phyloP scores from a whole-genome alignment of 2,113 vertebrate species.

The Pterocles orientalis region DNA sequence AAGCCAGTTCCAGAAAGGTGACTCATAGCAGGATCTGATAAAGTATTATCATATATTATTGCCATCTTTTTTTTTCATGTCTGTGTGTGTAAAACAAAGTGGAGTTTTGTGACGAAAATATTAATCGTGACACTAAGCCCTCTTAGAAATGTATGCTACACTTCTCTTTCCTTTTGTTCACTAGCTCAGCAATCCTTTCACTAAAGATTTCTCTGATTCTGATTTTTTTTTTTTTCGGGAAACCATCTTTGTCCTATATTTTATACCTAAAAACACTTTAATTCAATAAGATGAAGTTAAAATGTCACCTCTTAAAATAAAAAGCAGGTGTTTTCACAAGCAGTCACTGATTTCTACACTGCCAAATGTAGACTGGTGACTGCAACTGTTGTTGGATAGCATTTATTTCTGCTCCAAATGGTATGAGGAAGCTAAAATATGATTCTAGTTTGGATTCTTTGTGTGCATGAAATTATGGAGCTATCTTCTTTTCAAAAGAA shows the following conservation, averaged over 20 bases:
- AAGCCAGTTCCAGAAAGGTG: background rate
- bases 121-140: background rate
- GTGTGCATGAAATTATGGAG: background rate
- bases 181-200: background rate
- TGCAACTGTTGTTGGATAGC: background rate
- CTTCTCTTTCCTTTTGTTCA: background rate
- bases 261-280: background rate
- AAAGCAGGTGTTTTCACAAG: background rate
- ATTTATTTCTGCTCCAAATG: background rate
- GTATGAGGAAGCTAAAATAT: background rate
- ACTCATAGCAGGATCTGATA: background rate
- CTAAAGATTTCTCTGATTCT: background rate
- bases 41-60: background rate
- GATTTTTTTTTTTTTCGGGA: background rate
- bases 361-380: background rate
- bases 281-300: background rate
- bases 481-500: background rate
- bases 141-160: background rate
- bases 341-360: background rate
- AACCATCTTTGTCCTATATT: background rate
- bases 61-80: background rate
- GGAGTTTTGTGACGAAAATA: background rate
- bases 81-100: background rate
- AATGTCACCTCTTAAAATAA: background rate
- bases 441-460: background rate